phyloP scores from a whole-genome alignment of 2,797 vertebrate species.

The Echiichthys vipera region DNA sequence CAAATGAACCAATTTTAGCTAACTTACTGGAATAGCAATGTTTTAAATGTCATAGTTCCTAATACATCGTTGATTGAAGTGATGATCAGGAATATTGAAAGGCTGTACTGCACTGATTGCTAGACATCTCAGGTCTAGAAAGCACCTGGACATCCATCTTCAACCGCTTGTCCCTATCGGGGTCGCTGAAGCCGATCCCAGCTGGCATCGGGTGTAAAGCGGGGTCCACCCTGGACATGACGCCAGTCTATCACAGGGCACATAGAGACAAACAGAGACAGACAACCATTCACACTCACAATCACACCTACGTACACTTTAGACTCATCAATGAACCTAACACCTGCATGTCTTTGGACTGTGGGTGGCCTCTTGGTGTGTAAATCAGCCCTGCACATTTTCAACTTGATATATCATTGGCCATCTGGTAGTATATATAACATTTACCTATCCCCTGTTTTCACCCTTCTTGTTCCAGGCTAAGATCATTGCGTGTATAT shows the following conservation, averaged over 20 bases:
- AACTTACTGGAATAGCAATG: neutral
- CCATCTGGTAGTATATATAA: constrained; percentile 10
- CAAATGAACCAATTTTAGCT: neutral
- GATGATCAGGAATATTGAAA: constrained; percentile 6
- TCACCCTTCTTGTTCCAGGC: neutral
- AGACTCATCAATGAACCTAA: no score
- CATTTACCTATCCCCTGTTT: constrained; percentile 4
- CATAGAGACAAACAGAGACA: no score
- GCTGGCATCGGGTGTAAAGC: no score
- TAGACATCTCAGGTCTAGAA: neutral
- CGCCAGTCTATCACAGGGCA: no score
- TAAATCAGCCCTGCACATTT: constrained; percentile 23
- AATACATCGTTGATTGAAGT: neutral
- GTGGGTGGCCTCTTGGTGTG: no score
- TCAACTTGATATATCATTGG: constrained; percentile 48
- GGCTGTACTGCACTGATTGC: neutral
- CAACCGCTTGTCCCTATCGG: no score
- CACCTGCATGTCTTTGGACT: no score
- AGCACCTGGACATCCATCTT: neutral
- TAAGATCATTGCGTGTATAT: neutral
- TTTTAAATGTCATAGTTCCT: neutral
- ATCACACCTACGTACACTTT: no score
- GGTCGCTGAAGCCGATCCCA: no score
- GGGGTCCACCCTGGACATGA: no score
- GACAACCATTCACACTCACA: no score